phyloP scores from a whole-genome alignment of 2,113 vertebrate species.

The Gymnogyps californianus region DNA sequence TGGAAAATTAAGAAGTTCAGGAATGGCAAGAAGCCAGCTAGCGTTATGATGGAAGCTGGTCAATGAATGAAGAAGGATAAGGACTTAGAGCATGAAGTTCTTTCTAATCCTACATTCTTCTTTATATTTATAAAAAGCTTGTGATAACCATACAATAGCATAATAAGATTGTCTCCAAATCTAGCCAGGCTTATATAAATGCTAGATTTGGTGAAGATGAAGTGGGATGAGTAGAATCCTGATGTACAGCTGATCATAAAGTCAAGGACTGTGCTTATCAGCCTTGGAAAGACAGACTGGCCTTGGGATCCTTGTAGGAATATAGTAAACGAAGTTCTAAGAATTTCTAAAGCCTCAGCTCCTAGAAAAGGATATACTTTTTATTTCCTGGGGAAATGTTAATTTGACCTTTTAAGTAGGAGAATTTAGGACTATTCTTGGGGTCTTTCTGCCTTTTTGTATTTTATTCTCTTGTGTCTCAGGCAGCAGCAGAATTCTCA shows the following conservation, averaged over 20 bases:
- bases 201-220: neutral
- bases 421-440: neutral
- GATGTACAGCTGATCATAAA: neutral
- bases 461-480: neutral
- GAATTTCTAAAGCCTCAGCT: neutral
- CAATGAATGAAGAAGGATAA: neutral
- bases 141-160: neutral
- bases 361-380: neutral
- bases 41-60: neutral
- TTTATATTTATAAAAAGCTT: neutral
- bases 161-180: neutral
- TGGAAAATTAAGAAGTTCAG: neutral
- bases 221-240: neutral
- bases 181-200: neutral
- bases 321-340: neutral
- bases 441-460: neutral
- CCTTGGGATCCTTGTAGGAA: neutral
- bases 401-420: neutral
- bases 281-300: neutral
- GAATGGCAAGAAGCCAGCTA: neutral
- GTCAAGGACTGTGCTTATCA: neutral
- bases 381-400: neutral
- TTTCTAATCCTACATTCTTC: neutral
- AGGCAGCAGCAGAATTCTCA: neutral
- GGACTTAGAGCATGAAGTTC: neutral